These are phyloP conservation scores for Petrolisthes cinctipes DNA, from an alignment of 2,888 invertebrate genomes.

Conservation along the genomic window DNA sequence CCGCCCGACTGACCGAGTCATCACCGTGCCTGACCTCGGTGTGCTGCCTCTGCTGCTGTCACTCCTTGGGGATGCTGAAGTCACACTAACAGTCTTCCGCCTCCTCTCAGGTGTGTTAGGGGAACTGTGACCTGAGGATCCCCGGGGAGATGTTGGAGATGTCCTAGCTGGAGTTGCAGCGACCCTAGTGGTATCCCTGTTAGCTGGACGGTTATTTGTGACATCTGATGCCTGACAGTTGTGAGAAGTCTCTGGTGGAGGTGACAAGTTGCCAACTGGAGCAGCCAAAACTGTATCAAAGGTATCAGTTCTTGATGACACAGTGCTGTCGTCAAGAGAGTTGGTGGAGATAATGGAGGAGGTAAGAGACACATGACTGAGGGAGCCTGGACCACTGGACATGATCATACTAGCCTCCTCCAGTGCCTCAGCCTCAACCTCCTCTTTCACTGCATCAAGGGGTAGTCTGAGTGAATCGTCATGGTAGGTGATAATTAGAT, in stretches of 20 bases:
- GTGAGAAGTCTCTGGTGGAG: constrained; percentile 17
- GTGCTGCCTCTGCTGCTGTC: constrained; percentile 54
- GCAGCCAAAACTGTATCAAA: constrained; percentile 48
- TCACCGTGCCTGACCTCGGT: constrained; percentile 18
- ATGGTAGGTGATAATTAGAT: constrained; percentile 53
- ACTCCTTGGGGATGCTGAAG: constrained; percentile 30
- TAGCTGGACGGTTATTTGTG: constrained; percentile 23
- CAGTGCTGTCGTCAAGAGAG: constrained; percentile 59
- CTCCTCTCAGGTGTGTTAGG: constrained; percentile 45
- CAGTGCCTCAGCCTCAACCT: constrained; percentile 62
- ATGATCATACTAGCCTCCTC: constrained; percentile 63
- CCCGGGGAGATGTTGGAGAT: constrained; percentile 49
- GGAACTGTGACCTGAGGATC: constrained; percentile 47
- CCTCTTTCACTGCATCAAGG: constrained; percentile 64
- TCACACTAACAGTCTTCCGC: not conserved
- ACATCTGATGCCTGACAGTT: constrained; percentile 18
- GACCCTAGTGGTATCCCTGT: constrained; percentile 42
- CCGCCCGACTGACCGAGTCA: constrained; percentile 16
- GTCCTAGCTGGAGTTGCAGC: constrained; percentile 29
- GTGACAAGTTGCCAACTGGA: not conserved
- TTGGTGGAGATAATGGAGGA: constrained; percentile 62
- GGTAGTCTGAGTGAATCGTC: constrained; percentile 53
- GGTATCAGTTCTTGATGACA: constrained; percentile 60
- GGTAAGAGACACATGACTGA: constrained; percentile 51
- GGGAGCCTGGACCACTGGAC: constrained; percentile 50